phyloP scores from a whole-genome alignment of 2,888 invertebrate species.

The Ormyrus thymus region DNA sequence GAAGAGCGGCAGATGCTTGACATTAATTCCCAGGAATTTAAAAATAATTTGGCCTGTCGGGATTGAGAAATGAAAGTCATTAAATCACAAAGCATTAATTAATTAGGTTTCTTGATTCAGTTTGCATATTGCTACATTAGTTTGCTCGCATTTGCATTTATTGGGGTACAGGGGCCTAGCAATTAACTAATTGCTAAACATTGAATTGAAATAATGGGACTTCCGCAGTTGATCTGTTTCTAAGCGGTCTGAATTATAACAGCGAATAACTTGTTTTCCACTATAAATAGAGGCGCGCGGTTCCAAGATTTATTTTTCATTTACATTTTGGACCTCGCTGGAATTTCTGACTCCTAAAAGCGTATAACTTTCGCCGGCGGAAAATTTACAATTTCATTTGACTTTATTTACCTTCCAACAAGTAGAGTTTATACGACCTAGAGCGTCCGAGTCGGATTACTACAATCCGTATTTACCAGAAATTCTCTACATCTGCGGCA shows the following conservation, averaged over 20 bases:
- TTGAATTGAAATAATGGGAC: slow-evolving; percentile 32
- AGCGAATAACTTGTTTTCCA: slow-evolving; percentile 33
- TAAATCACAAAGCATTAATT: too few species aligned
- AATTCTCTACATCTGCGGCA: too few species aligned
- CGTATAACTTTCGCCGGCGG: too few species aligned
- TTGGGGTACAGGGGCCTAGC: background rate
- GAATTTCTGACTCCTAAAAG: background rate
- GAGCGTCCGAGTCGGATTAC: too few species aligned
- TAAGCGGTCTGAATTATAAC: slow-evolving; percentile 19
- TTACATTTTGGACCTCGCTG: background rate
- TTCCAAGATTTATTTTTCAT: slow-evolving; percentile 2
- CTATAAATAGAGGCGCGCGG: slow-evolving; percentile 19
- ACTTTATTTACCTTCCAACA: too few species aligned
- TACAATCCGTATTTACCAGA: too few species aligned
- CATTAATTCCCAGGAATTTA: background rate
- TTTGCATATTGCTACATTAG: too few species aligned
- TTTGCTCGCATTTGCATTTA: background rate
- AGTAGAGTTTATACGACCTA: too few species aligned
- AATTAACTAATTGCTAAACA: slow-evolving; percentile 16
- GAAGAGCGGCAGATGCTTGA: too few species aligned
- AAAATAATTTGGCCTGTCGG: background rate
- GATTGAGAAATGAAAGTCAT: too few species aligned
- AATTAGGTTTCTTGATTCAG: too few species aligned
- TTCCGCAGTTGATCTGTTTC: slow-evolving; percentile 16
- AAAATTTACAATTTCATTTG: too few species aligned